A percentile compares a stretch with the other conserved stretches of the same genome.
phyloP scores from a whole-genome alignment of 37 sponge, comb jelly and placozoan species.

The Lycopodina hypogea region DNA sequence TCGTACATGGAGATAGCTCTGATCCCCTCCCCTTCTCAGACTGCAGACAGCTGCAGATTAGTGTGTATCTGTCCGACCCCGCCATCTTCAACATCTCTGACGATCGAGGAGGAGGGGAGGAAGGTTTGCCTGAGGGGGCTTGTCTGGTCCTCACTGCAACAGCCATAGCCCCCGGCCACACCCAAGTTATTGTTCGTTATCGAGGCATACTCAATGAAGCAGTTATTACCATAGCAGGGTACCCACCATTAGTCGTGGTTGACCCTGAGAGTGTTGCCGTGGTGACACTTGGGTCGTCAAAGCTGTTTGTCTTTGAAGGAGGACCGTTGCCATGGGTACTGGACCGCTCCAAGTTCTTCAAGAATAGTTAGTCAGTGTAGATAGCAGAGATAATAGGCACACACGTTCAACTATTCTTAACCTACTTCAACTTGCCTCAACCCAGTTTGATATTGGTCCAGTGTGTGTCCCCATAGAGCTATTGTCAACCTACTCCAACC shows the following conservation, averaged over 20 bases:
- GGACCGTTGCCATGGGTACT: conserved; percentile 83
- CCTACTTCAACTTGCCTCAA: not conserved
- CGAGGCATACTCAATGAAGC: conserved; percentile 39
- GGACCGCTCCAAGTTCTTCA: conserved; percentile 57
- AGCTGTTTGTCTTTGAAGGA: conserved; percentile 72
- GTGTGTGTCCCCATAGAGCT: too few relatives aligned
- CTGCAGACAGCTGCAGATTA: conserved; percentile 23
- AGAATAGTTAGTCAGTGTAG: conserved; percentile 33
- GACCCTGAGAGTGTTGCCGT: conserved; percentile 73
- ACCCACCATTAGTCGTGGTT: conserved; percentile 48
- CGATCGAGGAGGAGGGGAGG: not conserved
- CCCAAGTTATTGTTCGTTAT: conserved; percentile 53
- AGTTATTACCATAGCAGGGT: conserved; percentile 74
- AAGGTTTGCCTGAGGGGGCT: conserved; percentile 8
- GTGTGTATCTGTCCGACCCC: conserved; percentile 14
- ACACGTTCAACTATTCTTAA: too few relatives aligned
- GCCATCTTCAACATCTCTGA: conserved; percentile 49
- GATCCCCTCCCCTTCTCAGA: conserved; percentile 41
- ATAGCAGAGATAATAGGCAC: not conserved
- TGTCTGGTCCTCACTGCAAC: conserved; percentile 49
- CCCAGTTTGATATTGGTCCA: too few relatives aligned
- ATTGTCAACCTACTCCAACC: too few relatives aligned
- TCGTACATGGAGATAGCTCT: not conserved
- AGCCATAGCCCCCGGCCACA: conserved; percentile 60
- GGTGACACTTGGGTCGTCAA: conserved; percentile 73